Base-by-base conservation (phyloP, 2,888 invertebrate species). In the Sesia apiformis region DNA sequence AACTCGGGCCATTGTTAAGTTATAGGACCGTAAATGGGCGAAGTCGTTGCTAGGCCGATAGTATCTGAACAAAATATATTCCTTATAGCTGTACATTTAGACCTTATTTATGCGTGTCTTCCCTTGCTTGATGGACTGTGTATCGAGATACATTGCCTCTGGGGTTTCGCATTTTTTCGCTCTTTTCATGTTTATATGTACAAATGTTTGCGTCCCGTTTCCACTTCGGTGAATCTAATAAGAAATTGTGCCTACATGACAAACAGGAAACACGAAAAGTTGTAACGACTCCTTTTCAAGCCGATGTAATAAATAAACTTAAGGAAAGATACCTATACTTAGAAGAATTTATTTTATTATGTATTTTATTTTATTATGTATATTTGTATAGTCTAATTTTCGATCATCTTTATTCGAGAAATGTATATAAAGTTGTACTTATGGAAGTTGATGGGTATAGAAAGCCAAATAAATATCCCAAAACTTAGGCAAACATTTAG, bases 201-300 rank as follows among this genome's bases (percentile, higher is more conserved):
- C 62, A 65, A 68, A 69, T 70, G 67, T 70, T 70, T 53, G 63
- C 63, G 66, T 62, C 62, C 59, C 60, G 62, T 60, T 65, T 58
- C 58, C 55, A 56, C 57, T 58, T 54, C 58, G 56, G 52, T 40
- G 54, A 41, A 46, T 56, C 50, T 56, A 42, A 56, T 52, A 40
- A 49, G 49, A 43, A 52, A 50, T 52, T 40, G 54, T 54, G 40
- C 52, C 52, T 50, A 56, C 49, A 49, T 55, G 53, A 57, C 55
- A 55, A 59, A 60, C 56, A 60, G 56, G 57, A 60, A 62, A 56
- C 54, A 40, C 49, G 54, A 8, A 41, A 40, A 52, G 50, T 50
- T 50, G 7, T 50, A 52, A 52, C 51, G 39, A 40, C 39, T 52
- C n/a, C 51, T 38, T 51, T 38, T 38, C 39, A 38, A n/a, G 38